Percentiles rank a stretch among this genome's conserved stretches.
phyloP scores from a whole-genome alignment of 2,888 invertebrate species.

The Tinea semifulvella region DNA sequence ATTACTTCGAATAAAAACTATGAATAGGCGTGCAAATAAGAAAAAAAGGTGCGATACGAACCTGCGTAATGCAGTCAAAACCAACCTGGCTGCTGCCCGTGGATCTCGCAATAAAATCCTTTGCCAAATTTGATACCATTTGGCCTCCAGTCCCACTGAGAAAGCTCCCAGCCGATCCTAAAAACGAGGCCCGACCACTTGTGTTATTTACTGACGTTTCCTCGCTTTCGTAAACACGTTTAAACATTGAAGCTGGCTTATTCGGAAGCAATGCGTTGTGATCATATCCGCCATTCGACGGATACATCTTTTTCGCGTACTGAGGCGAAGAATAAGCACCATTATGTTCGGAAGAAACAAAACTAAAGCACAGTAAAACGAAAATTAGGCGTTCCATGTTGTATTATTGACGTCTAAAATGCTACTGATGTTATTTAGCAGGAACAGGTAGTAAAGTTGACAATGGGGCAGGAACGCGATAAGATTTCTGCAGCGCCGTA shows the following conservation, averaged over 20 bases:
- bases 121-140: conserved; percentile 68
- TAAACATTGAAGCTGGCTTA: conserved; percentile 35
- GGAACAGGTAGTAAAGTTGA: conserved; percentile 33
- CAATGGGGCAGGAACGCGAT: conserved; percentile 13
- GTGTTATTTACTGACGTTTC: conserved; percentile 30
- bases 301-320: conserved; percentile 60
- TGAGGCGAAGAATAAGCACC: conserved; percentile 64
- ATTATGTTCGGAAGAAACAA: conserved; percentile 41
- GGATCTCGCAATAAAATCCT: conserved; percentile 74
- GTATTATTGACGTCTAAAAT: conserved; percentile 1
- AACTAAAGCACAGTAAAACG: conserved; percentile 14
- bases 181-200: conserved; percentile 44
- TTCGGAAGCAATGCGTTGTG: conserved; percentile 41
- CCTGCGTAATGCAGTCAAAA: conserved; percentile 63
- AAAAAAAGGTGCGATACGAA: conserved; percentile 48
- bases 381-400: conserved; percentile 16
- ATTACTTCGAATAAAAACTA: too few species aligned
- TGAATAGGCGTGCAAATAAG: conserved; percentile 40
- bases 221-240: conserved; percentile 21
- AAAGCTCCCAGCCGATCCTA: conserved; percentile 49
- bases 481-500: conserved; percentile 1
- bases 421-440: conserved; percentile 24
- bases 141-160: conserved; percentile 57
- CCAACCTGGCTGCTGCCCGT: conserved; percentile 76
- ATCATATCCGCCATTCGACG: conserved; percentile 35